Evolutionary conservation across 2,113 vertebrate species (phyloP).

Genomic region (Otus sunia): DNA sequence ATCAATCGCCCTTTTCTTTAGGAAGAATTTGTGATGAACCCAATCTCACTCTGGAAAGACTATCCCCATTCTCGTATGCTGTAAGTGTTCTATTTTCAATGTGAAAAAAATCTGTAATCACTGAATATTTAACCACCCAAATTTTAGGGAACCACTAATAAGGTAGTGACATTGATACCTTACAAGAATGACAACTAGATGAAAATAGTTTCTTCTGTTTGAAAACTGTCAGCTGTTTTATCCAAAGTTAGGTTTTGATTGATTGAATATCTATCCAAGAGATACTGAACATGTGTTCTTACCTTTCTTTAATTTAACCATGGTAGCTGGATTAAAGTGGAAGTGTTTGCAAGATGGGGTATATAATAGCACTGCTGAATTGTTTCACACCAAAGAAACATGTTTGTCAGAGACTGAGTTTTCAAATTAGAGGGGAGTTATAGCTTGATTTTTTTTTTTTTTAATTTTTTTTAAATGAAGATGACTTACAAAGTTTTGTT

Average conservation of each 20-base stretch:
- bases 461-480: not conserved
- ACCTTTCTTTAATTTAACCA: not conserved
- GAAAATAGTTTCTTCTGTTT: not conserved
- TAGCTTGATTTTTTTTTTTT: not conserved
- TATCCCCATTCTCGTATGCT: slow-evolving; percentile 83
- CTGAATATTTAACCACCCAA: not conserved
- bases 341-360: not conserved
- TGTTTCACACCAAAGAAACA: not conserved
- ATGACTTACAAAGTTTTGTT: not conserved
- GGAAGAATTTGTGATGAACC: slow-evolving; percentile 83
- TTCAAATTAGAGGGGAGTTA: not conserved
- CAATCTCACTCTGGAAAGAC: slow-evolving; percentile 82
- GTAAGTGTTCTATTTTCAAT: slow-evolving; percentile 70
- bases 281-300: not conserved
- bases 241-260: not conserved
- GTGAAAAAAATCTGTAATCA: not conserved
- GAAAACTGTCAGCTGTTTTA: not conserved
- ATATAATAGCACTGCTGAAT: not conserved
- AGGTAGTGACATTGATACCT: not conserved
- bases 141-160: not conserved
- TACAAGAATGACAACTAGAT: not conserved
- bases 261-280: not conserved
- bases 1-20: slow-evolving; percentile 12
- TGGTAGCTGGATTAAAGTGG: not conserved
- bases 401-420: not conserved